phyloP scores from a whole-genome alignment of 1,140 invertebrate species.

The Araneus ventricosus region DNA sequence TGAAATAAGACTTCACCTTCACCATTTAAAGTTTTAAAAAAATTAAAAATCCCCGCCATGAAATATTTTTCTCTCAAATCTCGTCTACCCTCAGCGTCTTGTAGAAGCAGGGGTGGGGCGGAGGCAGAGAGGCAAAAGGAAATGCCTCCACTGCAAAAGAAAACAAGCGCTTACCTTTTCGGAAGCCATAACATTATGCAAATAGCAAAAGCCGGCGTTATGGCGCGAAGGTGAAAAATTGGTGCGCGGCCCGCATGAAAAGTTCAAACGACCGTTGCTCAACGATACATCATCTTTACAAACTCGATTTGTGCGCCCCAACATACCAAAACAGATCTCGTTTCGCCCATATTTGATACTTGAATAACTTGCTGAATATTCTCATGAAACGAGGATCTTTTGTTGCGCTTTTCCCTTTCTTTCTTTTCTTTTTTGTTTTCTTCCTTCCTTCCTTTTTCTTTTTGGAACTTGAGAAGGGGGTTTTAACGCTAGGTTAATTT shows the following conservation, averaged over 20 bases:
- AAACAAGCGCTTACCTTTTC: conserved; percentile 60
- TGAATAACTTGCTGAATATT: conserved; percentile 27
- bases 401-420: neutral
- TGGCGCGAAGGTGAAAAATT: conserved; percentile 61
- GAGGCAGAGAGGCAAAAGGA: neutral
- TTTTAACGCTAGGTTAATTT: no score
- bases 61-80: neutral
- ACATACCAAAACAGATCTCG: conserved; percentile 48
- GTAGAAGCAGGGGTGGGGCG: no score
- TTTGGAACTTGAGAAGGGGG: no score
- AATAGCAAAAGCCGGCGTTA: conserved; percentile 49
- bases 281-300: conserved; percentile 62
- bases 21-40: no score
- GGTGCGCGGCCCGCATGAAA: neutral
- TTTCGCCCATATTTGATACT: conserved; percentile 59
- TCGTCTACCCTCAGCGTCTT: neutral
- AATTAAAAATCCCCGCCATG: neutral
- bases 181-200: conserved; percentile 65
- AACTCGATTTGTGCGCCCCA: conserved; percentile 42
- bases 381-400: conserved; percentile 7
- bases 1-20: no score
- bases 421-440: neutral
- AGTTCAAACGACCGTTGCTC: conserved; percentile 59
- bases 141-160: conserved; percentile 15
- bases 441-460: neutral